Base-by-base conservation (phyloP, 2,113 vertebrate genomes). In the Alethe diademata region DNA sequence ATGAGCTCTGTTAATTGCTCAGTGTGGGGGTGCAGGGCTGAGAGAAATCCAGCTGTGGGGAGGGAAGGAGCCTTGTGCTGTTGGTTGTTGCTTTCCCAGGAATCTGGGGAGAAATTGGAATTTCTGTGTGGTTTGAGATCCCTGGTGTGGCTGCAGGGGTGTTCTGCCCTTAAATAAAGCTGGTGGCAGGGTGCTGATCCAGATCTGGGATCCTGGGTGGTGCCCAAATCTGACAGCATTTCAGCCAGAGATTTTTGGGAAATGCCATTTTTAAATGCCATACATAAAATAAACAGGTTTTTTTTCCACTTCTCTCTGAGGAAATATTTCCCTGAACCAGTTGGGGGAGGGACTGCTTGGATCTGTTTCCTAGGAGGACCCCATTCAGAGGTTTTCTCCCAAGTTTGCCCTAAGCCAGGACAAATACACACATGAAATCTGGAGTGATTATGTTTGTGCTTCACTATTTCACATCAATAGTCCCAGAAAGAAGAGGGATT, bases 371-470 rank as follows among this genome's bases (percentile, higher is more conserved):
- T 24, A 13, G 43, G 23, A 22, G 47, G 22, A 8, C 25, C 25
- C 24, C 25, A 50, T 9, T 50, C 48, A 26, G 48, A 50, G 48
- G 8, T 50, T 50, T 50, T 50, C 25, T 50, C 48, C 48, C 25
- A 16, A 50, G 26, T 50, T 50, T 50, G 25, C 48, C 25, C 25
- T 26, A 50, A 50, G 16, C 25, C 25, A 50, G 48, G 48, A 50
- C 14, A 50, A 38, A 0, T 4, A 0, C 8, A 18, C 10, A 7
- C 1, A 8, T 36, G 8, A 29, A 62, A 57, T 36, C 54, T 35
- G 8, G 0, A 29, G 36, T 2, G 2, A 36, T 38, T 10, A 1
- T 0, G 0, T 54, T 69, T 38, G 51, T 18, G 1, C 51, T 60
- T 87, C 22, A 6, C 19, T 66, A 54, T 64, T 43, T 22, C 42